These are phyloP conservation scores for Halocynthia aurantium DNA, from an alignment of 23 tunicate species.

Conservation along the genomic window DNA sequence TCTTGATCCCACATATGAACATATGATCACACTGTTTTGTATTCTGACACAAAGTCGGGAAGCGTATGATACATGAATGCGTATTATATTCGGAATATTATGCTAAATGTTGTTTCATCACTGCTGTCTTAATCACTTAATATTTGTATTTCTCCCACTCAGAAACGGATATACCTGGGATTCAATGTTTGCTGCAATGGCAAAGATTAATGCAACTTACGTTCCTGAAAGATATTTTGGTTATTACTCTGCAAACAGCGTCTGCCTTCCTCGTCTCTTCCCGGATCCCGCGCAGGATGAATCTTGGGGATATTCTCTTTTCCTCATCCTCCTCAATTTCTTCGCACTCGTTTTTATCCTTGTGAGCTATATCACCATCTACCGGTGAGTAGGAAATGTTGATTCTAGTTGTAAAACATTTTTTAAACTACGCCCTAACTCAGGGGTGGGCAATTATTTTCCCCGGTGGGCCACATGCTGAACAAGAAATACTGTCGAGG, in stretches of 20 bases:
- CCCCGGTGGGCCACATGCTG: too few relatives aligned
- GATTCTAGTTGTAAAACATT: too few relatives aligned
- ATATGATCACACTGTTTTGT: not conserved
- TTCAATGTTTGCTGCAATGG: slow-evolving; percentile 5
- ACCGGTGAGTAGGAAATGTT: slow-evolving; percentile 25
- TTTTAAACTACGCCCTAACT: too few relatives aligned
- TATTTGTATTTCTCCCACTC: not conserved
- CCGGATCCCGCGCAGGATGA: slow-evolving; percentile 45
- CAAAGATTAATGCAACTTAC: not conserved
- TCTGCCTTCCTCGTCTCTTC: slow-evolving; percentile 66
- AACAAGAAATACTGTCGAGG: too few relatives aligned
- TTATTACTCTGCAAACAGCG: slow-evolving; percentile 83
- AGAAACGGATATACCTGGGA: slow-evolving; percentile 13
- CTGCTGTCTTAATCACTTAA: not conserved
- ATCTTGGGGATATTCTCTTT: slow-evolving; percentile 71
- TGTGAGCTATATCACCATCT: slow-evolving; percentile 35
- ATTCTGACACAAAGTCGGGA: not conserved
- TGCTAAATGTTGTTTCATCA: not conserved
- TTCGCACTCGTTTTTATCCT: slow-evolving; percentile 49
- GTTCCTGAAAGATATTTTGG: slow-evolving; percentile 44
- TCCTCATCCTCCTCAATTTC: slow-evolving; percentile 46
- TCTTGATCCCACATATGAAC: too few relatives aligned
- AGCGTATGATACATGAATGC: not conserved
- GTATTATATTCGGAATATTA: not conserved
- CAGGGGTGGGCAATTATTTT: too few relatives aligned